phyloP scores from a whole-genome alignment of 2,888 invertebrate genomes.

The Monopis laevigella region DNA sequence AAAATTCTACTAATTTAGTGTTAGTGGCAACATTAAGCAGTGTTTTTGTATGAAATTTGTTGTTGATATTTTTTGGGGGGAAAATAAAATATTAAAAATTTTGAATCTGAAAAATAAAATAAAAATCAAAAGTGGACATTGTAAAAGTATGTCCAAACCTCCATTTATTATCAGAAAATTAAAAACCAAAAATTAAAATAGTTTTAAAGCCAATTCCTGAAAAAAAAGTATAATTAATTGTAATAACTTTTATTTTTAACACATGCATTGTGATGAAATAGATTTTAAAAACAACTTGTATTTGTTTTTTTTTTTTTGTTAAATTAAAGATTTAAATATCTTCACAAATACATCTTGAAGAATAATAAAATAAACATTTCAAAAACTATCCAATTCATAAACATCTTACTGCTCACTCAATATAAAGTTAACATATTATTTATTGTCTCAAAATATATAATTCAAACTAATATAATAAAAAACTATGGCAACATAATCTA shows the following conservation, averaged over 20 bases:
- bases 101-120: conserved; percentile 21
- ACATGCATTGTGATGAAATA: too few species aligned
- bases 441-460: too few species aligned
- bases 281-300: too few species aligned
- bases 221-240: conserved; percentile 23
- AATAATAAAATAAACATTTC: too few species aligned
- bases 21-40: conserved; percentile 40
- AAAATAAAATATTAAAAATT: neutral
- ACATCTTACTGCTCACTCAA: too few species aligned
- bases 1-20: conserved; percentile 34
- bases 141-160: conserved; percentile 36
- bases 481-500: too few species aligned
- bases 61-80: neutral
- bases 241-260: neutral
- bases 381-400: too few species aligned
- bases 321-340: too few species aligned
- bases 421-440: too few species aligned
- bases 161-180: conserved; percentile 41
- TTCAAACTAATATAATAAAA: too few species aligned
- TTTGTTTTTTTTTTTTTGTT: too few species aligned
- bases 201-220: conserved; percentile 24
- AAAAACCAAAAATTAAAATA: conserved; percentile 30
- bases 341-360: too few species aligned
- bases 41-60: neutral
- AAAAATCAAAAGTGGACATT: conserved; percentile 52